phyloP scores from a whole-genome alignment of 2,113 vertebrate species.

The Poecile atricapillus region DNA sequence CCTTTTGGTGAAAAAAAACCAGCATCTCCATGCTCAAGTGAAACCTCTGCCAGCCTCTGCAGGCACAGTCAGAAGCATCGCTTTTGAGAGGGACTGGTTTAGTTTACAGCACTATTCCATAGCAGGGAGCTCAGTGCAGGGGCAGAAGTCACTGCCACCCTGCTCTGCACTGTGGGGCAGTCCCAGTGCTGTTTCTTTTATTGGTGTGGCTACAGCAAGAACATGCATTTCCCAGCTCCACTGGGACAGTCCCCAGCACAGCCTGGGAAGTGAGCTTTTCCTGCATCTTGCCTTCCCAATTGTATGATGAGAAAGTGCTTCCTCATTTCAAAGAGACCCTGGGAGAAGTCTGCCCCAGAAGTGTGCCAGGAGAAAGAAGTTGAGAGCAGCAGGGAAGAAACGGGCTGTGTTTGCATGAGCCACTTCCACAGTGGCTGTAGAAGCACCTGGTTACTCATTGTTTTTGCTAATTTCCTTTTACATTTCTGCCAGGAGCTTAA shows the following conservation, averaged over 20 bases:
- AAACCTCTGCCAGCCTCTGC: background rate
- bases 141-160: background rate
- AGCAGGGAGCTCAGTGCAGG: background rate
- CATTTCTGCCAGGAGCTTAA: background rate
- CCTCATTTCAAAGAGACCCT: background rate
- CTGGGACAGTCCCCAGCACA: rapidly evolving
- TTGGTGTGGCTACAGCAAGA: background rate
- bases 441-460: background rate
- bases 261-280: background rate
- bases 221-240: background rate
- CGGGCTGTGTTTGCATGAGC: background rate
- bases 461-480: background rate
- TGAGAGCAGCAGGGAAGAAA: background rate
- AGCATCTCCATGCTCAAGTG: background rate
- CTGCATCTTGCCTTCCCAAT: background rate
- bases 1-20: background rate
- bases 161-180: background rate
- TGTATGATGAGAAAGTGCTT: background rate
- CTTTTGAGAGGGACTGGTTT: background rate
- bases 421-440: rapidly evolving
- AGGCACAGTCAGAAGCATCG: rapidly evolving
- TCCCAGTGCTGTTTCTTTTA: background rate
- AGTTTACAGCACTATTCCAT: background rate
- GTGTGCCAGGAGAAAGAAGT: background rate
- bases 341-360: background rate